Percentiles rank a stretch among this genome's conserved stretches.
Evolutionary conservation across 2,888 invertebrate genomes (phyloP).

Genomic region (Nebria brevicollis): DNA sequence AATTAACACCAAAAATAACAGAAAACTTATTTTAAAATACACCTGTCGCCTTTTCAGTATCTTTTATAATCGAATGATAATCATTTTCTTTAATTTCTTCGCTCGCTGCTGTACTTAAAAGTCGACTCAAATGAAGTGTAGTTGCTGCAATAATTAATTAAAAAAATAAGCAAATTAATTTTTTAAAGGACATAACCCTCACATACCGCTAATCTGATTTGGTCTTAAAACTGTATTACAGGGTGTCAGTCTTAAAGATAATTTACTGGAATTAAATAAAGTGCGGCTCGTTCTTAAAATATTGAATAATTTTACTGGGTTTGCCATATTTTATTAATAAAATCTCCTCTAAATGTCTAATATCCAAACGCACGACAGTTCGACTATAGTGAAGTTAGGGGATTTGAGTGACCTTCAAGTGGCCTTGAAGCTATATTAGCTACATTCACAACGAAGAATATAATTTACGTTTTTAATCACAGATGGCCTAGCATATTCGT

Average conservation of each 20-base stretch:
- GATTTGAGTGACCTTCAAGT: neutral
- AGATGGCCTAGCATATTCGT: no score
- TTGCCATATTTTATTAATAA: slow-evolving; percentile 30
- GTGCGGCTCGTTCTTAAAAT: slow-evolving; percentile 31
- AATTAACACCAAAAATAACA: neutral
- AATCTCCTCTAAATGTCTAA: neutral
- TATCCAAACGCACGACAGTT: neutral
- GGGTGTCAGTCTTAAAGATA: slow-evolving; percentile 8
- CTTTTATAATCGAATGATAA: slow-evolving; percentile 70
- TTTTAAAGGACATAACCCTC: slow-evolving; percentile 23
- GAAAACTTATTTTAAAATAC: neutral
- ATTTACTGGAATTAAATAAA: slow-evolving; percentile 25
- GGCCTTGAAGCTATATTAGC: neutral
- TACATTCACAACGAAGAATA: neutral
- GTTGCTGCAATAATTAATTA: slow-evolving; percentile 22
- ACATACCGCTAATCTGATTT: slow-evolving; percentile 32
- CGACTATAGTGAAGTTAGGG: neutral
- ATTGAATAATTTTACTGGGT: slow-evolving; percentile 14
- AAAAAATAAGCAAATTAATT: slow-evolving; percentile 2
- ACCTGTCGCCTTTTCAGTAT: slow-evolving; percentile 71
- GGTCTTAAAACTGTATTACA: slow-evolving; percentile 16
- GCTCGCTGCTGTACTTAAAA: slow-evolving; percentile 54
- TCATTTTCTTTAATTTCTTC: slow-evolving; percentile 61
- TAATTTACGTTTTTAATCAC: no score
- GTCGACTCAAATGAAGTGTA: slow-evolving; percentile 27